Percentiles rank a stretch among this genome's conserved stretches.
These are phyloP conservation scores for Heliothis virescens DNA, from an alignment of 1,140 invertebrate species.

Conservation along the genomic window DNA sequence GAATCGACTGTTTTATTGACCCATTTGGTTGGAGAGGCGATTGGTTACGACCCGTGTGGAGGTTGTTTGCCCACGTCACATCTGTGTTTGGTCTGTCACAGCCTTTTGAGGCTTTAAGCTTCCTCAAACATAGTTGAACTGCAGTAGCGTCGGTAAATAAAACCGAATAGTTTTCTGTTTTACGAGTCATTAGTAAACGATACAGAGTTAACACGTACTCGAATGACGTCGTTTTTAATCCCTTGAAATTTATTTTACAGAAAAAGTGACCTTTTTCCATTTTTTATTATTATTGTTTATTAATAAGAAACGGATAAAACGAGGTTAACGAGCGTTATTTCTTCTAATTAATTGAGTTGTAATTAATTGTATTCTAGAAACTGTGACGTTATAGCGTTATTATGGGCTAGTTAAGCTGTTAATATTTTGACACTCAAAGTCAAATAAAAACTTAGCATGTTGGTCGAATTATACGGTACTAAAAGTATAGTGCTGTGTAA, in stretches of 20 bases:
- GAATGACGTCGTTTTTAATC: conserved; percentile 30
- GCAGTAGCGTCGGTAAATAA: conserved; percentile 67
- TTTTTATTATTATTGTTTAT: conserved; percentile 24
- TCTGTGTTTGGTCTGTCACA: conserved; percentile 79
- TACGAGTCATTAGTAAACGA: conserved; percentile 61
- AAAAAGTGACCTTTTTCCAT: conserved; percentile 1
- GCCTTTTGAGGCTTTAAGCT: conserved; percentile 73
- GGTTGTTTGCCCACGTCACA: conserved; percentile 75
- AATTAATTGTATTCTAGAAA: conserved; percentile 1
- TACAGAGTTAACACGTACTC: conserved; percentile 48
- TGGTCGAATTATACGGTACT: neutral
- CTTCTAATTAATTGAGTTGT: conserved; percentile 31
- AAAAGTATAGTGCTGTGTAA: neutral
- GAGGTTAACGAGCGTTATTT: conserved; percentile 9
- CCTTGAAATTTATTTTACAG: conserved; percentile 8
- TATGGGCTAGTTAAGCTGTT: neutral
- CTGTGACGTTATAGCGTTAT: neutral
- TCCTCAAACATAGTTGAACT: conserved; percentile 67
- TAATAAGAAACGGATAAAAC: conserved; percentile 13
- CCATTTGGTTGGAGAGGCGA: conserved; percentile 56
- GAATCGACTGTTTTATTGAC: conserved; percentile 60
- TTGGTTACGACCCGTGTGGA: conserved; percentile 63
- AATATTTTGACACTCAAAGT: no score
- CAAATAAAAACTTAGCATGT: conserved; percentile 3
- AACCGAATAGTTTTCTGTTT: conserved; percentile 49